Conservation (phyloP, 2,797 vertebrate genomes). For the Phalanger gymnotis region DNA sequence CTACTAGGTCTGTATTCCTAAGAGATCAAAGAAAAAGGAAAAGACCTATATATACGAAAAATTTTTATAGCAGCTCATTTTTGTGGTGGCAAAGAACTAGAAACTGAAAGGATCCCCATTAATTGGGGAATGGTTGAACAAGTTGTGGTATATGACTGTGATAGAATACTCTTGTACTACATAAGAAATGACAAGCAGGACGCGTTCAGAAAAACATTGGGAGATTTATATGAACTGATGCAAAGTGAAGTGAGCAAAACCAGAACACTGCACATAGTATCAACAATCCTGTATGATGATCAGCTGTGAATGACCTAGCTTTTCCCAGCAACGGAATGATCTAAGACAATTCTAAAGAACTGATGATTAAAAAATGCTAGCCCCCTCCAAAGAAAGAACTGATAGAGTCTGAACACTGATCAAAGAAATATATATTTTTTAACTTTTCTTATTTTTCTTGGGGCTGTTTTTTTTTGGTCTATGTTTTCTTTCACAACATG, state of each 20-base stretch:
- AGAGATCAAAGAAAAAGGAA: neutral
- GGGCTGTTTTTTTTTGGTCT: neutral
- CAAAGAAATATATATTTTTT: neutral
- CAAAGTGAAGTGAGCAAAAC: too few species aligned
- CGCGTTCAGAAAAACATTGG: neutral
- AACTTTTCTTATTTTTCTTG: neutral
- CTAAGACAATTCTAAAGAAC: too few species aligned
- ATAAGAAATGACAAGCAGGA: neutral
- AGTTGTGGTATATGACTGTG: neutral
- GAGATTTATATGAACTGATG: neutral
- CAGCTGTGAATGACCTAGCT: too few species aligned
- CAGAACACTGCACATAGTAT: too few species aligned
- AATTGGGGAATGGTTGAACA: neutral
- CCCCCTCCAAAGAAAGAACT: neutral
- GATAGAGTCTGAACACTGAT: neutral
- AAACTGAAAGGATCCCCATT: neutral
- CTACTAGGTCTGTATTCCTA: neutral
- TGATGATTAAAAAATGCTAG: neutral
- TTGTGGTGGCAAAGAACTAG: neutral
- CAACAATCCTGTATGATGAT: too few species aligned
- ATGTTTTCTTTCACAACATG: too few species aligned
- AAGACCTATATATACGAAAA: neutral
- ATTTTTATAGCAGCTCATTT: neutral
- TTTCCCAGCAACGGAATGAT: too few species aligned
- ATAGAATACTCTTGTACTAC: neutral